Evolutionary conservation across 1,140 invertebrate species (phyloP).

Genomic region (Drosophila ogumai): DNA sequence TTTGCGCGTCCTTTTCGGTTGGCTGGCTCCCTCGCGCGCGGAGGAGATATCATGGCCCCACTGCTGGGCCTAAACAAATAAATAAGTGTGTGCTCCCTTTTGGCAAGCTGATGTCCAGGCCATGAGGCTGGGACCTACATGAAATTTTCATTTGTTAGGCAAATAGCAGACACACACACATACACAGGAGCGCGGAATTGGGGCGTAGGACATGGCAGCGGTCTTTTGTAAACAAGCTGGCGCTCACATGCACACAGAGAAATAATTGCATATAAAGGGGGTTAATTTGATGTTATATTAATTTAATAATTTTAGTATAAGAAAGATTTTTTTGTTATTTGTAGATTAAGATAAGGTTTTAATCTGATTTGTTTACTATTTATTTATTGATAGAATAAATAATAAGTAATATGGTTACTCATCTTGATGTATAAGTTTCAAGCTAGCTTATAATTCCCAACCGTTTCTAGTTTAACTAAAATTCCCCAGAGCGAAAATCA

Average conservation of each 20-base stretch:
- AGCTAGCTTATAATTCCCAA: not conserved
- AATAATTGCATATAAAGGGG: not conserved
- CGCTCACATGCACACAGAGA: slow-evolving; percentile 15
- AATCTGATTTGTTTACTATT: too few relatives aligned
- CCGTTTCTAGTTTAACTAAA: too few relatives aligned
- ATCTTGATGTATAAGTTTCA: too few relatives aligned
- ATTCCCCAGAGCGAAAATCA: not conserved
- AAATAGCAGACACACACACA: slow-evolving; percentile 62
- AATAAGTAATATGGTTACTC: too few relatives aligned
- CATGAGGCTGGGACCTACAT: slow-evolving; percentile 52
- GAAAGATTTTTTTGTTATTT: not conserved
- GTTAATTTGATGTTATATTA: not conserved
- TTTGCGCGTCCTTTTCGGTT: slow-evolving; percentile 61
- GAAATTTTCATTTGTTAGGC: slow-evolving; percentile 82
- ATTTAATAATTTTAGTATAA: not conserved
- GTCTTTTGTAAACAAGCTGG: slow-evolving; percentile 58
- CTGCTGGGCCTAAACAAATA: slow-evolving; percentile 81
- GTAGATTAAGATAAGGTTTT: too few relatives aligned
- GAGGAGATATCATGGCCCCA: slow-evolving; percentile 60
- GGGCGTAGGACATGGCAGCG: slow-evolving; percentile 40
- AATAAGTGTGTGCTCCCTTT: slow-evolving; percentile 75
- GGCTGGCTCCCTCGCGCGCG: slow-evolving; percentile 17
- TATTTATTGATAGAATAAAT: too few relatives aligned
- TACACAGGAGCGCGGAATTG: slow-evolving; percentile 36
- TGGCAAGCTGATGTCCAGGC: slow-evolving; percentile 73